phyloP scores from a whole-genome alignment of 2,797 vertebrate species.

The Picus viridis region DNA sequence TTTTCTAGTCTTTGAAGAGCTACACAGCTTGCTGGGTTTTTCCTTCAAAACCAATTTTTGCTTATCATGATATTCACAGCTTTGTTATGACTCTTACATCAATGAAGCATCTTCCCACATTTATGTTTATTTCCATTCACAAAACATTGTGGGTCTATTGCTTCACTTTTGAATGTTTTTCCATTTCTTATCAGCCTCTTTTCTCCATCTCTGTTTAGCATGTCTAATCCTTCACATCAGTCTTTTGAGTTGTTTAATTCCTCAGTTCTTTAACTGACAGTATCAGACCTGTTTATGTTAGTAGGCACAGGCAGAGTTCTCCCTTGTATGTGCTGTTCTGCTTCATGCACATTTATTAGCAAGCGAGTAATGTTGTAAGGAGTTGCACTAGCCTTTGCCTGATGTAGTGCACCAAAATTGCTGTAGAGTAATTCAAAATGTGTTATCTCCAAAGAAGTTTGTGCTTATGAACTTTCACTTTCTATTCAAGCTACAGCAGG shows the following conservation, averaged over 20 bases:
- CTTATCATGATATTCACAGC: slow-evolving; percentile 61
- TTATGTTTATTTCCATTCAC: slow-evolving; percentile 55
- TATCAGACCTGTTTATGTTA: slow-evolving; percentile 63
- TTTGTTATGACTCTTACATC: slow-evolving; percentile 31
- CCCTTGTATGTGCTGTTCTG: slow-evolving; percentile 19
- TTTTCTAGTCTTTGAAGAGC: slow-evolving; percentile 54
- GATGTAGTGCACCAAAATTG: slow-evolving; percentile 29
- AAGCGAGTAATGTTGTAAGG: slow-evolving; percentile 15
- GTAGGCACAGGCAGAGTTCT: slow-evolving; percentile 48
- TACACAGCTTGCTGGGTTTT: slow-evolving; percentile 18
- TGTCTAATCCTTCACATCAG: slow-evolving; percentile 62
- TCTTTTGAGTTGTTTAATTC: slow-evolving; percentile 54
- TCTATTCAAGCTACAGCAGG: not conserved
- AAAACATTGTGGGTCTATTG: not conserved
- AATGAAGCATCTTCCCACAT: slow-evolving; percentile 48
- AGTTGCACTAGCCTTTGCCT: slow-evolving; percentile 17
- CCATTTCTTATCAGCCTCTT: slow-evolving; percentile 8
- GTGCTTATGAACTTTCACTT: not conserved
- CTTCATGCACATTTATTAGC: slow-evolving; percentile 67
- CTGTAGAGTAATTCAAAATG: slow-evolving; percentile 44
- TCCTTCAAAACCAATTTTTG: slow-evolving; percentile 36
- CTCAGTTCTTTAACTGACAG: slow-evolving; percentile 46
- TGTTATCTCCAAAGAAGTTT: slow-evolving; percentile 57
- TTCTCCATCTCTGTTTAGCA: slow-evolving; percentile 46
- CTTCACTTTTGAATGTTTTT: slow-evolving; percentile 1